phyloP scores from a whole-genome alignment of 2,888 invertebrate species.

The Tridacna crocea region DNA sequence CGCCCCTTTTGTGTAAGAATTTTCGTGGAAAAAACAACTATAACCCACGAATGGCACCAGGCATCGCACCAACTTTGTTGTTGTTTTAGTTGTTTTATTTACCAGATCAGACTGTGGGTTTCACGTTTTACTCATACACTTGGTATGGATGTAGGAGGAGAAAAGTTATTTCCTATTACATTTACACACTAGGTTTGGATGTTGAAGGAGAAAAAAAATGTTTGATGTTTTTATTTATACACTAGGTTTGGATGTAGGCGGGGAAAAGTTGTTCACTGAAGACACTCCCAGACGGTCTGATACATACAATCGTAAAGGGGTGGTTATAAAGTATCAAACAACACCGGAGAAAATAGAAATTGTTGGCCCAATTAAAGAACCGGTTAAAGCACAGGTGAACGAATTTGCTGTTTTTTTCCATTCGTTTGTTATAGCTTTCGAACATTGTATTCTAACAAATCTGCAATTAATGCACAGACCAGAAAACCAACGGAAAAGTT shows the following conservation, averaged over 20 bases:
- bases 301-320: slow-evolving; percentile 59
- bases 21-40: no score
- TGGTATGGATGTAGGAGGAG: slow-evolving; percentile 68
- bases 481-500: no score
- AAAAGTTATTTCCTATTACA: slow-evolving; percentile 66
- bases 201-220: slow-evolving; percentile 57
- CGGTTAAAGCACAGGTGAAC: slow-evolving; percentile 71
- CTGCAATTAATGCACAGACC: no score
- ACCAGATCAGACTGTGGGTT: no score
- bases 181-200: slow-evolving; percentile 59
- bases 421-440: not conserved
- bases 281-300: slow-evolving; percentile 58
- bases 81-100: no score
- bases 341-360: slow-evolving; percentile 70
- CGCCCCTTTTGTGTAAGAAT: no score
- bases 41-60: no score
- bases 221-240: not conserved
- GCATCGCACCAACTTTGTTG: no score
- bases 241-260: slow-evolving; percentile 67
- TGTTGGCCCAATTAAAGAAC: slow-evolving; percentile 61
- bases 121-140: not conserved
- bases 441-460: no score
- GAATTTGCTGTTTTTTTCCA: not conserved
- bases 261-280: slow-evolving; percentile 65
- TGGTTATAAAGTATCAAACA: slow-evolving; percentile 65